These are phyloP conservation scores for Pelvicachromis taeniatus DNA, from an alignment of 2,113 vertebrate species.

Conservation along the genomic window DNA sequence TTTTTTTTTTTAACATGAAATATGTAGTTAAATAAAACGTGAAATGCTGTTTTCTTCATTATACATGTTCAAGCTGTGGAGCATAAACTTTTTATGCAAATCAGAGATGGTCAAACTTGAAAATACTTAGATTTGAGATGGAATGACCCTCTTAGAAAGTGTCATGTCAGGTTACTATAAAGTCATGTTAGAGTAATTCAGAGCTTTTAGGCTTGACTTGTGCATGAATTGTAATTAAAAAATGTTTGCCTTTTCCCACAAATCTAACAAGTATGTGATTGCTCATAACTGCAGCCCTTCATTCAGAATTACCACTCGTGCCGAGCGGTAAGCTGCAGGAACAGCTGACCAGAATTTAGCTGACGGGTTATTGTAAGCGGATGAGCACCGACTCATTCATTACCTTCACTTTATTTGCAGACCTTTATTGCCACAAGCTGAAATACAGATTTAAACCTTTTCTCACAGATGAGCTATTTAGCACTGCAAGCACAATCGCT, in stretches of 20 bases:
- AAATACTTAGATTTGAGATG: not conserved
- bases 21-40: not conserved
- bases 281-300: not conserved
- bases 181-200: not conserved
- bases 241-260: not conserved
- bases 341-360: constrained; percentile 2
- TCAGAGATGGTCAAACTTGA: not conserved
- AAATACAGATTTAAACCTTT: not conserved
- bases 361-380: not conserved
- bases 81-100: not conserved
- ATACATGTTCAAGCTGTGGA: not conserved
- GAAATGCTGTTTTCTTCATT: fast-evolving
- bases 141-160: not conserved
- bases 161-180: not conserved
- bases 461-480: not conserved
- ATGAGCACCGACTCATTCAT: not conserved
- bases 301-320: not conserved
- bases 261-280: not conserved
- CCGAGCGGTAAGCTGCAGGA: not conserved
- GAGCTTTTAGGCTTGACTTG: not conserved
- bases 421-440: not conserved
- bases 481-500: not conserved
- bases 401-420: not conserved
- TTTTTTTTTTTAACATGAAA: too few species aligned
- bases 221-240: not conserved